Evolutionary conservation across 2,888 invertebrate genomes (phyloP).

Genomic region (Pseudococcus jackbeardsleyi): DNA sequence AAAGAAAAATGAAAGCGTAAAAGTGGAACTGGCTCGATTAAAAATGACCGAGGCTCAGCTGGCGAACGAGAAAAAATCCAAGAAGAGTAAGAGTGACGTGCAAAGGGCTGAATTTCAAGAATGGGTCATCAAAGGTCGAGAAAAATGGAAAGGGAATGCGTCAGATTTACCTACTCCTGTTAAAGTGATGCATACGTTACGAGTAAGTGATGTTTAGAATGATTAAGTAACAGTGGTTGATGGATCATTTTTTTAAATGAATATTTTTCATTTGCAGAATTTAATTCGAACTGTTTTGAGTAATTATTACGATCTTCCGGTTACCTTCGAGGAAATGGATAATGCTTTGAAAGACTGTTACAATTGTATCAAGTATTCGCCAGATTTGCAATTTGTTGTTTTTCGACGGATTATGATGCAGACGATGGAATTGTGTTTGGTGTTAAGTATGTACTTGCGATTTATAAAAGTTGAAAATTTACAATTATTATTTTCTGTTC

Average conservation of each 20-base stretch:
- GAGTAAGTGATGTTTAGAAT: background rate
- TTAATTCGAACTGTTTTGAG: slow-evolving; percentile 2
- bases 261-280: background rate
- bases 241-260: background rate
- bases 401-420: slow-evolving; percentile 57
- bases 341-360: background rate
- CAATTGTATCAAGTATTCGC: slow-evolving; percentile 12
- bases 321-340: background rate
- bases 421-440: slow-evolving; percentile 18
- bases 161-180: background rate
- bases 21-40: slow-evolving; percentile 16
- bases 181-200: background rate
- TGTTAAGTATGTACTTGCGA: background rate
- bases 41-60: slow-evolving; percentile 41
- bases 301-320: background rate
- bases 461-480: background rate
- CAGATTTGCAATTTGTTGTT: slow-evolving; percentile 57
- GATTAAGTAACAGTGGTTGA: background rate
- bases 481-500: background rate
- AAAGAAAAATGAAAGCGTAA: slow-evolving; percentile 35
- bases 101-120: slow-evolving; percentile 43
- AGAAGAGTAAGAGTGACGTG: slow-evolving; percentile 34
- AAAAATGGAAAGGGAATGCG: background rate
- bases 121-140: background rate
- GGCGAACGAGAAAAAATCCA: slow-evolving; percentile 25